A percentile compares a stretch with the other conserved stretches of the same genome.
phyloP scores from a whole-genome alignment of 2,797 vertebrate species.

The Enteromius afrohamiltoni region DNA sequence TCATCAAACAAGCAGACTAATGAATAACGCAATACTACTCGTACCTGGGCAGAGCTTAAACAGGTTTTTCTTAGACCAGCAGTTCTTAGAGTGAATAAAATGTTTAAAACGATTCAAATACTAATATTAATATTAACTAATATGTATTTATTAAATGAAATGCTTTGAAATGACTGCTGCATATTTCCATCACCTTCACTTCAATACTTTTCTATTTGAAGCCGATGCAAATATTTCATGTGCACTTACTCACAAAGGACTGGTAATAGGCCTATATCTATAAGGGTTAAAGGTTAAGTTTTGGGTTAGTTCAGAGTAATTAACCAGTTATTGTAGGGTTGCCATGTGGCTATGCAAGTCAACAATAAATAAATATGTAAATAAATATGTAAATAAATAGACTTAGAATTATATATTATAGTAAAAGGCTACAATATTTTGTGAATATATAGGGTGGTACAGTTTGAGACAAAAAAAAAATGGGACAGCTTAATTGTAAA shows the following conservation, averaged over 20 bases:
- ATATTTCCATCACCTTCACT: too few species aligned
- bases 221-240: not conserved
- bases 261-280: not conserved
- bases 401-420: not conserved
- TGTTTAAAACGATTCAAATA: too few species aligned
- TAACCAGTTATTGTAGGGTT: not conserved
- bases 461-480: not conserved
- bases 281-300: not conserved
- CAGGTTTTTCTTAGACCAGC: too few species aligned
- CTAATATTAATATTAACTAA: too few species aligned
- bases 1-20: too few species aligned
- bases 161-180: too few species aligned
- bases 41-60: too few species aligned
- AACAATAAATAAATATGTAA: not conserved
- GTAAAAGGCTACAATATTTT: not conserved
- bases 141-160: too few species aligned
- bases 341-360: not conserved
- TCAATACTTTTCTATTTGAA: too few species aligned
- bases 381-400: not conserved
- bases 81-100: too few species aligned
- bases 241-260: not conserved
- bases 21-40: too few species aligned
- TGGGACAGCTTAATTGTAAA: not conserved
- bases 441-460: not conserved
- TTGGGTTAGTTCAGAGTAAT: not conserved